Evolutionary conservation across 2,888 invertebrate species (phyloP).

Genomic region (Kuschelorhynchus macadamiae): DNA sequence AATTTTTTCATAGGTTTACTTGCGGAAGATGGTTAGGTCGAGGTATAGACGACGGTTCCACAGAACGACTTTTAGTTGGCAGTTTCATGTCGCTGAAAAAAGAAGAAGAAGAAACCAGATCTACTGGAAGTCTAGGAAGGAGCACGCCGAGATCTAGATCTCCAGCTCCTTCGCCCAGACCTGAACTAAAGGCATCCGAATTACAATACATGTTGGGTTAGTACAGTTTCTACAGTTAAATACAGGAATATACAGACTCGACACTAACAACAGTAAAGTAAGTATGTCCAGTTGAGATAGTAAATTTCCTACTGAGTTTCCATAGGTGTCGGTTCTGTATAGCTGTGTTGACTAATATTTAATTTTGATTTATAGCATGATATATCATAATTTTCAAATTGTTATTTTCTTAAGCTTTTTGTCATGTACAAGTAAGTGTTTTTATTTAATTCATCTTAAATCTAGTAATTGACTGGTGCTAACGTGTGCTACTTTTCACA

Average conservation of each 20-base stretch:
- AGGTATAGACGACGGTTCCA: constrained; percentile 97
- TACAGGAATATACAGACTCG: constrained; percentile 37
- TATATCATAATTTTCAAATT: not conserved
- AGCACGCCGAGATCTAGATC: constrained; percentile 80
- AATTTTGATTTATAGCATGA: not conserved
- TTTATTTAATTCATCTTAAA: no score
- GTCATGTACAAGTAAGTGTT: no score
- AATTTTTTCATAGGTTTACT: constrained; percentile 82
- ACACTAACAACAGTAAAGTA: constrained; percentile 31
- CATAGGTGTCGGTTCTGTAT: constrained; percentile 43
- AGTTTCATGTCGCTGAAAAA: constrained; percentile 78
- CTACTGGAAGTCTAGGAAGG: constrained; percentile 70
- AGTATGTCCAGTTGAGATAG: no score
- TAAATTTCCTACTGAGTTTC: not conserved
- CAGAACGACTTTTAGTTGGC: constrained; percentile 95
- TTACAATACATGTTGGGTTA: constrained; percentile 82
- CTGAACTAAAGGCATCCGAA: constrained; percentile 76
- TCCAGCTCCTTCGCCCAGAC: constrained; percentile 73
- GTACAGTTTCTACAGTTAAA: constrained; percentile 32
- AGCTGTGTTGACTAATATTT: constrained; percentile 11
- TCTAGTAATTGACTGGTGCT: no score
- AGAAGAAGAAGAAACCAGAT: constrained; percentile 69
- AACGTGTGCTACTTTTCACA: no score
- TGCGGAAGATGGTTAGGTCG: constrained; percentile 98
- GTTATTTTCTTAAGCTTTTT: no score